Conservation (phyloP, 2,888 invertebrate species). For the Pollenia angustigena region DNA sequence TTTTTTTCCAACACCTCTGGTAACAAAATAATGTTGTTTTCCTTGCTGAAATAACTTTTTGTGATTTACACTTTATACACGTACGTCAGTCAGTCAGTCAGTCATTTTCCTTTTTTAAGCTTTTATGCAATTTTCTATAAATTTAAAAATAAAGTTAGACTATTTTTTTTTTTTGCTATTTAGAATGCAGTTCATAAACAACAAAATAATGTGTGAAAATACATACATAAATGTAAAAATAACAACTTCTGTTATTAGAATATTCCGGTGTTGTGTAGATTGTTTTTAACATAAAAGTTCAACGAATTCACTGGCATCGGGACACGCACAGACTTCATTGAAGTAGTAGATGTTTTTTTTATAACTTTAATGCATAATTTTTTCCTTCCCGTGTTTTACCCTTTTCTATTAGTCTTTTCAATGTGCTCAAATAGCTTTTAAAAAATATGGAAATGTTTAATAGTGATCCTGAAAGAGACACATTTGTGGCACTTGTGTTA, state of each 20-base stretch:
- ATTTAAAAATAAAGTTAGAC: slow-evolving; percentile 29
- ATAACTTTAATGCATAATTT: slow-evolving; percentile 2
- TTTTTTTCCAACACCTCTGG: slow-evolving; percentile 10
- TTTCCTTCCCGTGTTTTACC: slow-evolving; percentile 1
- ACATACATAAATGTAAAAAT: not conserved
- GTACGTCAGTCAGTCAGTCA: not conserved
- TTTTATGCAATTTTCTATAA: slow-evolving; percentile 12
- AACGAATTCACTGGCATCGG: slow-evolving; percentile 62
- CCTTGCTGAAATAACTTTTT: slow-evolving; percentile 2
- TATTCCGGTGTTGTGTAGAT: slow-evolving; percentile 8
- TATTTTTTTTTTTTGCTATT: not conserved
- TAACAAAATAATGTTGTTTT: not conserved
- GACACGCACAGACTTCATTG: slow-evolving; percentile 56
- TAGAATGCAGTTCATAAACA: slow-evolving; percentile 4
- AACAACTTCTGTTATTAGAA: not conserved
- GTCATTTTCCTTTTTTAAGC: not conserved
- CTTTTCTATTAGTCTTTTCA: not conserved
- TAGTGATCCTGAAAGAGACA: slow-evolving; percentile 5
- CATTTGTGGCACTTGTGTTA: too few relatives aligned
- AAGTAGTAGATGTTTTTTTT: slow-evolving; percentile 14
- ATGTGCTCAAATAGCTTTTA: slow-evolving; percentile 24
- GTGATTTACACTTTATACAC: slow-evolving; percentile 40
- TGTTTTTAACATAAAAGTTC: slow-evolving; percentile 58
- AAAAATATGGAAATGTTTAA: slow-evolving; percentile 30
- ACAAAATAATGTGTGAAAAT: not conserved